Conservation (phyloP, 2,113 vertebrate genomes). For the Sceloporus tristichus region DNA sequence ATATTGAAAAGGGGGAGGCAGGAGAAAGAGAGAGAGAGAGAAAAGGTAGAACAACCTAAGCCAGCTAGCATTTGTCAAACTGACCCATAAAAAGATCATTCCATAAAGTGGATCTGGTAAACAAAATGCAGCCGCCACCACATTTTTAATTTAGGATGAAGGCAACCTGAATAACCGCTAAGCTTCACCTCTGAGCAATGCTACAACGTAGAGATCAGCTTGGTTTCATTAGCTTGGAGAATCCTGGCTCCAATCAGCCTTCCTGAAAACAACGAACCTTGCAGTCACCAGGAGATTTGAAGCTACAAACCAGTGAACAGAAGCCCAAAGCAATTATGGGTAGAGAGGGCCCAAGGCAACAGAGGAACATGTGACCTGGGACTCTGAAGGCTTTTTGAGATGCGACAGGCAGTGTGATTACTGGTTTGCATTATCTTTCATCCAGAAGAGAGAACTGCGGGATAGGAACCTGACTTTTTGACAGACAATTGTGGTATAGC, state of each 20-base stretch:
- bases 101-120: no score
- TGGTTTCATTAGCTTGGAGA: constrained; percentile 46
- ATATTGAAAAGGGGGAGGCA: not conserved
- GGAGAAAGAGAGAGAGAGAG: not conserved
- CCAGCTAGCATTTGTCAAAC: not conserved
- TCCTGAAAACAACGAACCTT: constrained; percentile 58
- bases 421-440: constrained; percentile 57
- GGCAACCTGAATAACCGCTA: not conserved
- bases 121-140: not conserved
- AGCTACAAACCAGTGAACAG: constrained; percentile 34
- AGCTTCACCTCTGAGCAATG: not conserved
- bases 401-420: constrained; percentile 60
- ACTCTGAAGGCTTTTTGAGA: constrained; percentile 67
- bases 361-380: constrained; percentile 64
- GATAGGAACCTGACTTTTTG: constrained; percentile 41
- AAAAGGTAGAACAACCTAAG: not conserved
- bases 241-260: constrained; percentile 46
- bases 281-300: constrained; percentile 61
- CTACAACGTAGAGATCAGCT: not conserved
- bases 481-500: not conserved
- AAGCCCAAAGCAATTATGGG: constrained; percentile 77
- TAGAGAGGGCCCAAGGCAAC: constrained; percentile 63
- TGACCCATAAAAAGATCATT: not conserved
- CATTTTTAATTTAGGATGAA: not conserved
- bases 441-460: constrained; percentile 19